Percentiles rank a stretch among this genome's conserved stretches.
phyloP scores from a whole-genome alignment of 2,113 vertebrate species.

The mouse (Mus musculus) region DNA sequence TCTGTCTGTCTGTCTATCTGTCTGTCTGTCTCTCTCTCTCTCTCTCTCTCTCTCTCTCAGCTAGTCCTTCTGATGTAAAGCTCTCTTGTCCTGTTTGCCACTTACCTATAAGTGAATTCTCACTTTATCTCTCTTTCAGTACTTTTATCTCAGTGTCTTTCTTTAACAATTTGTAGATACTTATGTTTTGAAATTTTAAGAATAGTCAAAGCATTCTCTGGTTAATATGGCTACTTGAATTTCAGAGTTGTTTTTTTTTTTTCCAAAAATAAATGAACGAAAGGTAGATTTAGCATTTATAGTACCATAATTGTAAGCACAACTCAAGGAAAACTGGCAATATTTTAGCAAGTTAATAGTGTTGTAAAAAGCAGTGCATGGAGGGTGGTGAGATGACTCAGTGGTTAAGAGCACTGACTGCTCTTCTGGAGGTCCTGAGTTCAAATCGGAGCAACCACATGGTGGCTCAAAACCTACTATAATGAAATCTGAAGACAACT shows the following conservation, averaged over 20 bases:
- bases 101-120: slow-evolving; percentile 27
- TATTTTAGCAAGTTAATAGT: slow-evolving; percentile 33
- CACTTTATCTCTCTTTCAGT: neutral
- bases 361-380: neutral
- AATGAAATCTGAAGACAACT: too few relatives aligned
- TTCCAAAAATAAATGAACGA: slow-evolving; percentile 28
- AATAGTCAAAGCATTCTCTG: slow-evolving; percentile 9
- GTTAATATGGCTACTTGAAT: slow-evolving; percentile 45
- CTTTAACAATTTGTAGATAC: slow-evolving; percentile 14
- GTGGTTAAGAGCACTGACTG: too few relatives aligned
- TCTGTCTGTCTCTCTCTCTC: neutral
- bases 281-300: slow-evolving; percentile 46
- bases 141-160: slow-evolving; percentile 2
- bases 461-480: too few relatives aligned
- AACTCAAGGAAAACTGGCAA: neutral
- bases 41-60: neutral
- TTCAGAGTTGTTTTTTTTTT: slow-evolving; percentile 16
- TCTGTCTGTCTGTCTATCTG: neutral
- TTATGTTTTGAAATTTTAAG: slow-evolving; percentile 38
- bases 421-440: too few relatives aligned
- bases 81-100: neutral
- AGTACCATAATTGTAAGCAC: slow-evolving; percentile 3
- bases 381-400: too few relatives aligned
- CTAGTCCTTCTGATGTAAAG: neutral
- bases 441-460: too few relatives aligned